A percentile compares a stretch with the other conserved stretches of the same genome.
Conservation (phyloP, 2,797 vertebrate species). For the Chelonia mydas region DNA sequence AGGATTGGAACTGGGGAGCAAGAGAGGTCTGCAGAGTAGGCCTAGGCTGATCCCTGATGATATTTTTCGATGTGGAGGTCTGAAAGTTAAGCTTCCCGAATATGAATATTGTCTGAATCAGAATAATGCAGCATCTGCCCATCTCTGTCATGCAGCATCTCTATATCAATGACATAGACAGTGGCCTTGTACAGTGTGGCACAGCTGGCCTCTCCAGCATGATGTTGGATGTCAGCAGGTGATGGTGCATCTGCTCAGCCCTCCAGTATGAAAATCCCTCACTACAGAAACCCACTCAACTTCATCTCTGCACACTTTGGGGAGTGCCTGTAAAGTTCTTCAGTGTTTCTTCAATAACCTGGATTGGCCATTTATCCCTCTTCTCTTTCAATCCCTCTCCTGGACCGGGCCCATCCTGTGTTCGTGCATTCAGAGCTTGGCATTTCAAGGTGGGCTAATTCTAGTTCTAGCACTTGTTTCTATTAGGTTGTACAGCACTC, state of each 20-base stretch:
- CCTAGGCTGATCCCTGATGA: not conserved
- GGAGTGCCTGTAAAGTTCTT: not conserved
- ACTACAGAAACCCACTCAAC: not conserved
- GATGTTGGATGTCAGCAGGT: not conserved
- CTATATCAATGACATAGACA: not conserved
- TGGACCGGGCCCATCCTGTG: not conserved
- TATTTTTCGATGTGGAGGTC: too few relatives aligned
- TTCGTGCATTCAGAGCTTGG: not conserved
- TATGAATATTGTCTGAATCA: not conserved
- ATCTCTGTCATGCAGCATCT: too few relatives aligned
- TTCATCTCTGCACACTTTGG: not conserved
- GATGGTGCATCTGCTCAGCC: not conserved
- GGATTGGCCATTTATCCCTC: not conserved
- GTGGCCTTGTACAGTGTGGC: not conserved
- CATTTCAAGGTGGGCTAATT: not conserved
- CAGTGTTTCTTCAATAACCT: not conserved
- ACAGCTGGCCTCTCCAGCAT: not conserved
- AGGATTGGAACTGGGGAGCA: fast-evolving
- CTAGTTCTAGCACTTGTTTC: not conserved
- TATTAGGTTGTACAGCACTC: not conserved
- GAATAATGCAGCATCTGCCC: not conserved
- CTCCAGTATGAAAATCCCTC: not conserved
- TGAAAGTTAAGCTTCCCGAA: not conserved
- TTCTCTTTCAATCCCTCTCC: not conserved
- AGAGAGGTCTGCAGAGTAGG: not conserved